phyloP scores from a whole-genome alignment of 2,888 invertebrate species.

The Heliconius ismenius region DNA sequence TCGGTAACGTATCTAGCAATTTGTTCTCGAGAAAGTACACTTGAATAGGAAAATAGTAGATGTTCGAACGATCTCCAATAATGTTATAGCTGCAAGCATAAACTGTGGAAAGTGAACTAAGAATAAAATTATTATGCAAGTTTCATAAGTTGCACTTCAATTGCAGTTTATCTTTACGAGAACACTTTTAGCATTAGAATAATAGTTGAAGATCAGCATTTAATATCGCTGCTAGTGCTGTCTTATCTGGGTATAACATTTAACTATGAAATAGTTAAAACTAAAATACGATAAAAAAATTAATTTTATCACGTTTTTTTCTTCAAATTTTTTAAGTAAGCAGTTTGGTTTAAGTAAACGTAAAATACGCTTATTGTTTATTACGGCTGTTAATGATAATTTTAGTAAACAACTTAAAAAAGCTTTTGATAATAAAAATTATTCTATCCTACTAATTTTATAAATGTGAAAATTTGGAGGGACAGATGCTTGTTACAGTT shows the following conservation, averaged over 20 bases:
- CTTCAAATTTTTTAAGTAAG: neutral
- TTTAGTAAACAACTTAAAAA: neutral
- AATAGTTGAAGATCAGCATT: conserved; percentile 6
- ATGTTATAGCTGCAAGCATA: conserved; percentile 52
- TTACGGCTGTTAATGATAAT: neutral
- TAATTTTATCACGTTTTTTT: neutral
- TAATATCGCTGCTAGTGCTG: neutral
- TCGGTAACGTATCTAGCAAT: conserved; percentile 36
- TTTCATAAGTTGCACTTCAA: conserved; percentile 62
- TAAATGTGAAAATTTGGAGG: neutral
- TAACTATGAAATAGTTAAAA: neutral
- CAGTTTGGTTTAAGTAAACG: neutral
- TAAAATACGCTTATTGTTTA: neutral
- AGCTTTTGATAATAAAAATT: neutral
- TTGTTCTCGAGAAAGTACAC: conserved; percentile 33
- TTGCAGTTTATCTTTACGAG: conserved; percentile 62
- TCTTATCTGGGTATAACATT: neutral
- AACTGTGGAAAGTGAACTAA: conserved; percentile 57
- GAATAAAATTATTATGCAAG: conserved; percentile 75
- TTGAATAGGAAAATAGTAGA: conserved; percentile 44
- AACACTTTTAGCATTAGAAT: conserved; percentile 50
- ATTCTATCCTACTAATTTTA: too few relatives aligned
- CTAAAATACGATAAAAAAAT: neutral
- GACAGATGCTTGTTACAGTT: too few relatives aligned
- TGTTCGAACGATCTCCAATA: conserved; percentile 57